Base-by-base conservation (phyloP, 2,888 invertebrate species). In the Asteroscopus sphinx region DNA sequence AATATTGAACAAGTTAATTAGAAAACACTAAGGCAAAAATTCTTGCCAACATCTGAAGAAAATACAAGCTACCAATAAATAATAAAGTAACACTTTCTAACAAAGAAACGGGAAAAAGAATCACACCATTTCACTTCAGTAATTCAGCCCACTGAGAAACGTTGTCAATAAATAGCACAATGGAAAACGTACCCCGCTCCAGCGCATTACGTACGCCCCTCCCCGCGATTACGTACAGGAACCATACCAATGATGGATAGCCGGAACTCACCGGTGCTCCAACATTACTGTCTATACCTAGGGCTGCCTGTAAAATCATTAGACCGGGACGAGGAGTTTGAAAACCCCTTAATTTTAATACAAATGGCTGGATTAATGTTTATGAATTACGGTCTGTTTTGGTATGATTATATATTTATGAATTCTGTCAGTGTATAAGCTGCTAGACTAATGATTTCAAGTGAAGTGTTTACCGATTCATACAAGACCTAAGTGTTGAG, bases 221-320 rank as follows among this genome's bases (percentile, higher is more conserved):
- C 54, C 17, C 35, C 39, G 73, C 81, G 87, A 86, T 88, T 88
- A 85, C 81, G 74, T 79, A 80, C 89, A 86, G 87, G 88, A 89
- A 88, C 85, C 72, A 76, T 77, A 74, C 71, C 74, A 73, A 86
- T 90, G 90, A 90, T 90, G 88, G 87, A 90, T 89, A 82, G 77
- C 89, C 89, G 89, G 89, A 89, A 85, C 77, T 78, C 68, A 67
- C 76, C 77, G 68, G 68, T 74, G 72, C 64, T 66, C 64, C 57
- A 62, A 56, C 68, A 71, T 56, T 68, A 62, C 62, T 64, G 68
- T 57, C 65, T 77, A 33, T 54, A 51, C 49, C 58, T 70, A 71
- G 72, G 68, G 71, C 12, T 68, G 51, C 13, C 51, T 45, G 39
- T 7, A 33, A 52, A 70, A 57, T 58, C 57, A 64, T 67, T 65